Evolutionary conservation across 2,113 vertebrate genomes (phyloP), one percentile per base, ranked within the genome.

Genomic region (Bothrops jararaca): DNA sequence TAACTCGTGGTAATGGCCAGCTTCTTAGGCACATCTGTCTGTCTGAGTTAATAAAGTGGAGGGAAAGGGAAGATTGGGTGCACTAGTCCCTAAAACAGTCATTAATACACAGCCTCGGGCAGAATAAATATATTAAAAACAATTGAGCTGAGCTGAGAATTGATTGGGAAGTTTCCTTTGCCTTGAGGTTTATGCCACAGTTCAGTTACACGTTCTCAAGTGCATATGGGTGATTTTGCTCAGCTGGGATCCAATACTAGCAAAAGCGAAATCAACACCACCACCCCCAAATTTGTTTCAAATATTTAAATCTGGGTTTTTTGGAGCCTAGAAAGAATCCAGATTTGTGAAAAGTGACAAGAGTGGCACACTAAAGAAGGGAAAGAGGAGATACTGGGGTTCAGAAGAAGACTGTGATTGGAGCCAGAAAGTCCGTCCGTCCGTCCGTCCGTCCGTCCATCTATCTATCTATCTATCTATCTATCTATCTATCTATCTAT

Each of bases 71-170:
- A 34, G 9, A 24, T 34, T 9, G 3, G 15, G 54, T 4, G 86
- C 57, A 15, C 42, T 42, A 26, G 18, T 85, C 87, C 24, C 87
- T 64, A 24, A 89, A 89, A 80, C 11, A 80, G 86, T 45, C 60
- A 89, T 92, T 92, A 92, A 89, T 85, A 57, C 60, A 85, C 50
- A 80, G 87, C 87, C 87, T 92, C 24, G 18, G 89, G 91, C 87
- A 54, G 60, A 87, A 92, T 92, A 80, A 89, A 89, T 80, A 85
- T 80, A 89, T 92, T 89, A 45, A 57, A 60, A 22, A 5, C 26
- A 86, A 90, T 8, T 52, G 54, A 26, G 89, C 60, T 34, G 34
- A n/a, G 39, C 18, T n/a, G 91, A 54, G 53, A 92, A 52, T 60
- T 39, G 29, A 22, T 86, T 60, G 45, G 54, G 11, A 5, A 86